Evolutionary conservation across 2,888 invertebrate species (phyloP).

Genomic region (Apotomis turbidana): DNA sequence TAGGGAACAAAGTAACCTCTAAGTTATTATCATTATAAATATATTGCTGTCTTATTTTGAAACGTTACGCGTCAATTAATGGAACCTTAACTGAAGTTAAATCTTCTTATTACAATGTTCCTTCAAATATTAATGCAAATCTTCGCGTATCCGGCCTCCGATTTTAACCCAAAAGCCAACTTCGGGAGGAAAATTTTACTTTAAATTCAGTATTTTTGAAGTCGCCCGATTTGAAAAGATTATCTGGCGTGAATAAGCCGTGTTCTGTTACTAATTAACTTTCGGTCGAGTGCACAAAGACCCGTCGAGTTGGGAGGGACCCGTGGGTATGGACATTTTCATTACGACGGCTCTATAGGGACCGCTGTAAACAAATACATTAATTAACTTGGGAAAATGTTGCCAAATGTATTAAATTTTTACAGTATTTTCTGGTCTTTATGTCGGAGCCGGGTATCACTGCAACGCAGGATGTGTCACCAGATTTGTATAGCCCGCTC

Average conservation of each 20-base stretch:
- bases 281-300: constrained; percentile 28
- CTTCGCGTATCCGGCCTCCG: not conserved
- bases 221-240: constrained; percentile 37
- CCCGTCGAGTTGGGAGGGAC: constrained; percentile 12
- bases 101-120: not conserved
- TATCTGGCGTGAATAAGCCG: constrained; percentile 25
- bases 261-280: constrained; percentile 35
- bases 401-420: constrained; percentile 31
- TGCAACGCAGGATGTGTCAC: not conserved
- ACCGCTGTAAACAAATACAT: constrained; percentile 39
- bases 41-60: not conserved
- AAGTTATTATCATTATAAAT: too few species aligned
- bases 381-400: constrained; percentile 37
- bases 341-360: constrained; percentile 30
- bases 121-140: not conserved
- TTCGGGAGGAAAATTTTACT: not conserved
- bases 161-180: not conserved
- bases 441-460: constrained; percentile 2
- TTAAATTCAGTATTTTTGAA: constrained; percentile 25
- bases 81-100: not conserved
- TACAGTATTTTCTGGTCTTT: constrained; percentile 23
- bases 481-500: not conserved
- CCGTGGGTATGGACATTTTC: constrained; percentile 28
- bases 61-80: not conserved
- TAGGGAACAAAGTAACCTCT: too few species aligned